Evolutionary conservation across 2,113 vertebrate genomes (phyloP), one percentile per base, ranked within the genome.

Genomic region (Lamprotornis superbus): DNA sequence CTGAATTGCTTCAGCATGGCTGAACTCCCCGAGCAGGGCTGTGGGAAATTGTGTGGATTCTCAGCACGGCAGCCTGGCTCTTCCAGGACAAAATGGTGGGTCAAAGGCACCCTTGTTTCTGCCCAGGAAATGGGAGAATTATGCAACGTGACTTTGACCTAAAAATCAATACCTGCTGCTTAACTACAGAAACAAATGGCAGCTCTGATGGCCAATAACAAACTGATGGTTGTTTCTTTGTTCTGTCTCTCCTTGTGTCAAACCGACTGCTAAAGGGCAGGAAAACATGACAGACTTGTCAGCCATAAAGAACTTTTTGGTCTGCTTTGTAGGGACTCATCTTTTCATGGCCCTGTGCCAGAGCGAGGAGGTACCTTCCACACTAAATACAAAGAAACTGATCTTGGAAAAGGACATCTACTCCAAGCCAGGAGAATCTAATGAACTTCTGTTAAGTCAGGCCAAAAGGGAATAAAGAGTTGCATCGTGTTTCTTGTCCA

Each of bases 141-240:
- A 90, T 90, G 90, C 87, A 93, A 83, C 0, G 1, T 86, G 78
- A 46, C 84, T 94, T 85, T 94, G 93, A 93, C 87, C 89, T 87
- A 52, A 78, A 65, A 91, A 90, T 95, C 82, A 80, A 69, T 93
- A 80, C 63, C 52, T 44, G 79, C 79, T 94, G 75, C 79, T 96
- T 94, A 96, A 86, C 85, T 86, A 60, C 87, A 88, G 93, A 90
- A 95, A 88, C 93, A 91, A 95, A 95, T 95, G 1, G 3, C 2
- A 2, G 47, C 68, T 90, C 63, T 60, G 64, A 80, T 83, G 59
- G 92, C 90, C 93, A 95, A 39, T 94, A 88, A 90, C 88, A 86
- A 91, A 93, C 60, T 46, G 52, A n/a, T 70, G 52, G 82, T 63
- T 80, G 55, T 42, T 81, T 70, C 90, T 90, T 96, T 93, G 83